phyloP scores from a whole-genome alignment of 30 jellyfish, hydroid and myxozoan species.

The Morbakka virulenta region DNA sequence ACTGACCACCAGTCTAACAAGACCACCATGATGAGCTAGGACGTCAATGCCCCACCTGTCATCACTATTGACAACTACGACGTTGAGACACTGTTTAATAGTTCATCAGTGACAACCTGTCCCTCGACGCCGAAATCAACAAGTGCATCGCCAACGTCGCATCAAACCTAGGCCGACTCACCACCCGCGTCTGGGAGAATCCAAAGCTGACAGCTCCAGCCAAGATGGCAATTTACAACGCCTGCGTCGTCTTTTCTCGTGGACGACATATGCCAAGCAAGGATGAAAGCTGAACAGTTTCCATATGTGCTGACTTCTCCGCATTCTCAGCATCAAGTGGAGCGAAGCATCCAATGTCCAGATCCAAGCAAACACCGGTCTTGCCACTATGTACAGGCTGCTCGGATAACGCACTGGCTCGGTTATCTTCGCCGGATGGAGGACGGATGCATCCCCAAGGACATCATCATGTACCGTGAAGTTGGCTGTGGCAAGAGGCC shows the following conservation, averaged over 20 bases:
- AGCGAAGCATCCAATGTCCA: not conserved
- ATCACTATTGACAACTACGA: not conserved
- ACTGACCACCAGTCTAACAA: not conserved
- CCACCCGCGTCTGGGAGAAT: not conserved
- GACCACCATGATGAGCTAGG: not conserved
- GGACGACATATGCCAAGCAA: not conserved
- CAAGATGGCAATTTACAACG: not conserved
- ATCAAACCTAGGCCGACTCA: not conserved
- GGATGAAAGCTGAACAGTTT: not conserved
- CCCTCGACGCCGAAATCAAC: conserved; percentile 9
- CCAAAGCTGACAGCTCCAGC: not conserved
- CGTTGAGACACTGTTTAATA: not conserved
- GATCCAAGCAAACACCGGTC: not conserved
- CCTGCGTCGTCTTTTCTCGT: not conserved
- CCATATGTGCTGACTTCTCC: not conserved
- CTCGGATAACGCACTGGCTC: too few species aligned
- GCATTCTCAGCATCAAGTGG: conserved; percentile 14
- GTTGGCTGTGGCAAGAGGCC: too few species aligned
- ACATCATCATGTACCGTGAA: not conserved
- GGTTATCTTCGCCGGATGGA: not conserved
- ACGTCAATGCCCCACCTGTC: not conserved
- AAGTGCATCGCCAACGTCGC: not conserved
- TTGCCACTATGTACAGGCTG: not conserved
- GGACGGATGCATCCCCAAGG: not conserved
- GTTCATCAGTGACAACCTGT: not conserved